Evolutionary conservation across 2,113 vertebrate species (phyloP), one percentile per base, ranked within the genome.

Genomic region (Speoplatyrhinus poulsoni): DNA sequence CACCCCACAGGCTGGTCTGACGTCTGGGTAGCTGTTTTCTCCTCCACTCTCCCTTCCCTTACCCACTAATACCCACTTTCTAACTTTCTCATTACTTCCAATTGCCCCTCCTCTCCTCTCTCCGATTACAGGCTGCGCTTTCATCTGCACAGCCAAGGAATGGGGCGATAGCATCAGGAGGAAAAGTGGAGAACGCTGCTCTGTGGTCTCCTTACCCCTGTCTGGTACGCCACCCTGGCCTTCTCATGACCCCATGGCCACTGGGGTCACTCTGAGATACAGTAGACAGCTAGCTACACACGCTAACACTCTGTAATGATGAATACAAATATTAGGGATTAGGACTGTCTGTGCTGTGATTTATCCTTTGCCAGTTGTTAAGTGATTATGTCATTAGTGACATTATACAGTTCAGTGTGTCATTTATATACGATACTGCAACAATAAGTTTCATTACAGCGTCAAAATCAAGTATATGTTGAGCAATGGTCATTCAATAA

Each of bases 141-240:
- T 93, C 91, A 93, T 91, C 91, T 89, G 83, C 74, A 77, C 3
- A 13, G 87, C 87, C 89, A 91, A 89, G 88, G 86, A 91, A 92
- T 91, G 83, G 83, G 87, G 85, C 82, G 92, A 93, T 92, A 91
- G 86, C 87, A 92, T 93, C 90, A 83, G 89, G 84, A 90, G 80
- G 86, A 91, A 85, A 75, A 87, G 88, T 85, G 84, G 91, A 92
- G 89, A 93, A 92, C 90, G 90, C 84, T 78, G 75, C 86, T 90
- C 90, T 92, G 90, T 93, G 81, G 85, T 83, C 77, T 79, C 71
- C 82, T 82, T 72, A 60, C 65, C 75, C 56, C 64, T 67, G 19
- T 53, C 75, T 79, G 62, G 75, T 81, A 85, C 81, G 60, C 70
- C 76, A 68, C 69, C 71, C 78, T 83, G 76, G 77, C 80, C 85